Base-by-base conservation (phyloP, 2,888 invertebrate genomes). In the Leucophenga montana region DNA sequence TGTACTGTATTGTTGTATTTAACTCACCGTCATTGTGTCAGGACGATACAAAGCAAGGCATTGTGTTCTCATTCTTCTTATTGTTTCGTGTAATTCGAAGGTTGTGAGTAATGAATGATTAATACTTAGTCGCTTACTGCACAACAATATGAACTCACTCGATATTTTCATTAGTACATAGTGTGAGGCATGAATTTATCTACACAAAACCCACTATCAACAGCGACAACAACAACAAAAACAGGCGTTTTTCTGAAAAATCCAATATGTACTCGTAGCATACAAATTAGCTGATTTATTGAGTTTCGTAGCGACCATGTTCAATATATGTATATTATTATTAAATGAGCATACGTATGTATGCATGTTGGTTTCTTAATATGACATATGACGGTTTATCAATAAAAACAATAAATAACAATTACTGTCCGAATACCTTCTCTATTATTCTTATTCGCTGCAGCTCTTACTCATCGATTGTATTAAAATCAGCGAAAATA, bases 371-470 rank as follows among this genome's bases (percentile, higher is more conserved):
- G 69, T 56, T 20, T 53, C 53, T 56, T 27, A 14, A 20, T 1
- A 3, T 54, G 13, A 54, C 54, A 54, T 22, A 8, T 22, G n/a
- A 27, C 31, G 22, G 22, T 57, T 57, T 85, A 84, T 80, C 85
- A 81, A 85, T 85, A 79, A 84, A 71, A 75, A 83, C 77, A 85
- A 81, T 83, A 84, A 81, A 81, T 82, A 84, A 84, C 81, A 84
- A 85, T 81, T 85, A 82, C 82, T 71, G 78, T 77, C 77, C 71
- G 71, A 62, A 64, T 64, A 57, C 13, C n/a, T 53, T n/a, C 14
- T 8, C 16, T 53, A 18, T 53, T 16, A n/a, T 13, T 53, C 13
- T 20, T 2, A n/a, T 53, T 50, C 31, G 62, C 13, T 64, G 56
- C 66, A 67, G 50, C 67, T 22, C 74, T 66, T 73, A 69, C 64